Conservation (phyloP, 1,140 invertebrate genomes). For the Dendrolimus punctatus region DNA sequence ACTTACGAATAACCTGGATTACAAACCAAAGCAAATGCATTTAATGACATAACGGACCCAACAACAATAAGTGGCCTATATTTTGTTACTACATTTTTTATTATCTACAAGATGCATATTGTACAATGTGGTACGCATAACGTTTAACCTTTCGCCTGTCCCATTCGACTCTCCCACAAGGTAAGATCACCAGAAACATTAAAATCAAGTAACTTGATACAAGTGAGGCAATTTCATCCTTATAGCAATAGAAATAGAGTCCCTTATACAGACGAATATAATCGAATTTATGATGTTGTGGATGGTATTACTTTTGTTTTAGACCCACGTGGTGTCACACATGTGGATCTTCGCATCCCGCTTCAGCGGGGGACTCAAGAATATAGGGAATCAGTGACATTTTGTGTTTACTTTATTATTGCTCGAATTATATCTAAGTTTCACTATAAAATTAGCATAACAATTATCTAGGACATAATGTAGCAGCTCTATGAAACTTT, state of each 20-base stretch:
- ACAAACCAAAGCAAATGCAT: neutral
- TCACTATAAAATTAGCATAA: neutral
- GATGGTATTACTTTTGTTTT: conserved; percentile 18
- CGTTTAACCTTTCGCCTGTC: conserved; percentile 51
- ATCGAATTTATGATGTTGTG: conserved; percentile 6
- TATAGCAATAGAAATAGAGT: neutral
- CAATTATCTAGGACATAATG: neutral
- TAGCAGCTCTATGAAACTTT: no score
- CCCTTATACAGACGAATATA: conserved; percentile 1
- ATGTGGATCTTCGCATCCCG: conserved; percentile 44
- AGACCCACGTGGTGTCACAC: conserved; percentile 59
- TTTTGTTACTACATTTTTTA: neutral
- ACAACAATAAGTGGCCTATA: neutral
- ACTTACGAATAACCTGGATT: no score
- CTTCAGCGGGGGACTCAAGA: conserved; percentile 44
- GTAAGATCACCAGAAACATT: conserved; percentile 20
- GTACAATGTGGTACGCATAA: conserved; percentile 53
- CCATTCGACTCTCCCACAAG: conserved; percentile 57
- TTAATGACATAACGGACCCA: neutral
- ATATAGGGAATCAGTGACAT: conserved; percentile 27
- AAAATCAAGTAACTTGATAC: neutral
- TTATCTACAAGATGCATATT: conserved; percentile 14
- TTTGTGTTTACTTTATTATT: conserved; percentile 9
- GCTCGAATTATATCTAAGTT: neutral
- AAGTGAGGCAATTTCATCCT: conserved; percentile 4